phyloP scores from a whole-genome alignment of 2,888 invertebrate species.

The Blastobasis adustella region DNA sequence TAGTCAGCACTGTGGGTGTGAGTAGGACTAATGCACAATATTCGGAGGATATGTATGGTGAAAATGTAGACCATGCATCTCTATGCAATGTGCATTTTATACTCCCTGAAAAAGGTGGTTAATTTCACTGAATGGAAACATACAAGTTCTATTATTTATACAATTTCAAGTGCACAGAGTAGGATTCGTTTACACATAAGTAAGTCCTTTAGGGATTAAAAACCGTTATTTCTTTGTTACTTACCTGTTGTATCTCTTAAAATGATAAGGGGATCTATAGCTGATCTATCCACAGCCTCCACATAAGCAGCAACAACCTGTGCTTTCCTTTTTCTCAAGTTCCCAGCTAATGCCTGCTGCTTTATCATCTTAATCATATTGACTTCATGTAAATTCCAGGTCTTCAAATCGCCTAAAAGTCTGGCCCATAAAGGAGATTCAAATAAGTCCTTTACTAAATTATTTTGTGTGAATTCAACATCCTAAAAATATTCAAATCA shows the following conservation, averaged over 20 bases:
- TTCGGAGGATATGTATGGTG: slow-evolving; percentile 54
- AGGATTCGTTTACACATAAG: too few species aligned
- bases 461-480: slow-evolving; percentile 49
- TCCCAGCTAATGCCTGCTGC: slow-evolving; percentile 47
- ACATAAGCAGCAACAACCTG: slow-evolving; percentile 54
- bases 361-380: slow-evolving; percentile 55
- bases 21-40: slow-evolving; percentile 52
- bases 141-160: too few species aligned
- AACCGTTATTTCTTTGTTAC: slow-evolving; percentile 3
- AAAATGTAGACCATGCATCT: slow-evolving; percentile 64
- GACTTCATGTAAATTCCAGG: slow-evolving; percentile 35
- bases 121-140: neutral
- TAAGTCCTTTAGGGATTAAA: too few species aligned
- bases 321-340: slow-evolving; percentile 49
- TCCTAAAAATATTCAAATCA: slow-evolving; percentile 35
- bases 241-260: slow-evolving; percentile 55
- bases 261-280: slow-evolving; percentile 52
- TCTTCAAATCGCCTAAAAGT: slow-evolving; percentile 38
- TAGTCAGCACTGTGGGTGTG: slow-evolving; percentile 63
- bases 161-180: too few species aligned
- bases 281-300: slow-evolving; percentile 60
- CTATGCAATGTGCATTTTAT: slow-evolving; percentile 65
- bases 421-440: slow-evolving; percentile 52
- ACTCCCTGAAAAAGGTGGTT: slow-evolving; percentile 38
- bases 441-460: slow-evolving; percentile 44